Evolutionary conservation across 2,113 vertebrate species (phyloP).

Genomic region (Turdus rufiventris): DNA sequence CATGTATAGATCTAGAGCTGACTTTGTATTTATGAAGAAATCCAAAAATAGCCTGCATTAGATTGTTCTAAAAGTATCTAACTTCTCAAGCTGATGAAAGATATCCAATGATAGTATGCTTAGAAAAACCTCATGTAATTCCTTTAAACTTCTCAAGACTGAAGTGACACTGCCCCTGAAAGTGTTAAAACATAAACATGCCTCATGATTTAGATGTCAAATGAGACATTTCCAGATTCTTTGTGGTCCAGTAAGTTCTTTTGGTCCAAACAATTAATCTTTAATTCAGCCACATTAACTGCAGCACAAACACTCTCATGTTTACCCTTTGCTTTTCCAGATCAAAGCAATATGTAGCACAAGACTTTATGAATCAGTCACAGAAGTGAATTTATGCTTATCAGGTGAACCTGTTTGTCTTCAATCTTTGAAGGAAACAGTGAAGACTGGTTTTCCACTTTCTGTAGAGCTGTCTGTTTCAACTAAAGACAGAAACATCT

Average conservation of each 20-base stretch:
- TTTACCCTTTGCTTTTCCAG: neutral
- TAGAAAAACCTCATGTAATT: neutral
- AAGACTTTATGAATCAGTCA: neutral
- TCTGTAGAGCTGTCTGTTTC: neutral
- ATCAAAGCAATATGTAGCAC: neutral
- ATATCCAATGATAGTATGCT: neutral
- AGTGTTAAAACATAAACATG: neutral
- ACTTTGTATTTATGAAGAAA: neutral
- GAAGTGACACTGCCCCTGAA: neutral
- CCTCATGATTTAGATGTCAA: neutral
- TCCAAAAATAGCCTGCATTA: neutral
- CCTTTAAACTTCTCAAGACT: neutral
- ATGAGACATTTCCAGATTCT: neutral
- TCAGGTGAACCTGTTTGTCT: neutral
- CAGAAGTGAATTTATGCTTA: neutral
- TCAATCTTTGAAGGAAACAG: neutral
- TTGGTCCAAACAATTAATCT: neutral
- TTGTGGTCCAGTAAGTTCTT: neutral
- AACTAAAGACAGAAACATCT: neutral
- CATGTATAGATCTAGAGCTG: neutral
- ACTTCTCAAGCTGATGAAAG: neutral
- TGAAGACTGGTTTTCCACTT: neutral
- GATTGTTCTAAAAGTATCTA: neutral
- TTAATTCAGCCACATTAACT: neutral
- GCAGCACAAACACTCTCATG: neutral